Percentiles rank a stretch among this genome's conserved stretches.
Evolutionary conservation across 2,113 vertebrate species (phyloP).

Genomic region (Carassius auratus): DNA sequence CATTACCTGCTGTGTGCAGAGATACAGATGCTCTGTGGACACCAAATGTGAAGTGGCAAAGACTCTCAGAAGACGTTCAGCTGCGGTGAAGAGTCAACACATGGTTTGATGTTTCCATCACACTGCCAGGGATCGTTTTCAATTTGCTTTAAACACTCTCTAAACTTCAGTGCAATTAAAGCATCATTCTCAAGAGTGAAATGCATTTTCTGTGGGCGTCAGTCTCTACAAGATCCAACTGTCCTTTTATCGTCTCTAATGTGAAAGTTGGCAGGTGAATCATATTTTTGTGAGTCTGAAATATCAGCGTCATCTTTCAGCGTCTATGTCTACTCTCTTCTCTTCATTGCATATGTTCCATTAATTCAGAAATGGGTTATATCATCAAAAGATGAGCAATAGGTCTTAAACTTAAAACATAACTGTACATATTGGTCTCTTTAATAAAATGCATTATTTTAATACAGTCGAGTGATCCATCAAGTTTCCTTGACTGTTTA

Average conservation of each 20-base stretch:
- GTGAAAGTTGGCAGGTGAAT: slow-evolving; percentile 35
- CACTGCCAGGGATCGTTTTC: slow-evolving; percentile 26
- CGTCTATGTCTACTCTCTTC: neutral
- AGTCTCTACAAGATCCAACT: slow-evolving; percentile 41
- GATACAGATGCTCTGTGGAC: slow-evolving; percentile 53
- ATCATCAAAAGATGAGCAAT: slow-evolving; percentile 47
- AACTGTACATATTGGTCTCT: neutral
- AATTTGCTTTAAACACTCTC: neutral
- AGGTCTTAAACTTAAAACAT: slow-evolving; percentile 50
- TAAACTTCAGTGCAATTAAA: neutral
- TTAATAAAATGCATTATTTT: neutral
- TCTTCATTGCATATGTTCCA: slow-evolving; percentile 28
- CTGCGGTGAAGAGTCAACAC: slow-evolving; percentile 53
- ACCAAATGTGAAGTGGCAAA: slow-evolving; percentile 46
- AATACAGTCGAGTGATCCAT: too few relatives aligned
- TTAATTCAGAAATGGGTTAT: slow-evolving; percentile 56
- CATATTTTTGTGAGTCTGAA: slow-evolving; percentile 53
- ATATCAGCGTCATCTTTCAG: slow-evolving; percentile 33
- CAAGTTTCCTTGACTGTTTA: too few relatives aligned
- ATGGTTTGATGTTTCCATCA: slow-evolving; percentile 22
- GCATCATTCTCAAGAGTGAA: slow-evolving; percentile 47
- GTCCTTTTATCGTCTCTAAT: slow-evolving; percentile 57
- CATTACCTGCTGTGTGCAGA: slow-evolving; percentile 54
- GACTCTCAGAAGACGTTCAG: slow-evolving; percentile 47
- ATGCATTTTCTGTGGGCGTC: slow-evolving; percentile 51